Base-by-base conservation (phyloP, 2,113 vertebrate species). In the Dromaius novaehollandiae region DNA sequence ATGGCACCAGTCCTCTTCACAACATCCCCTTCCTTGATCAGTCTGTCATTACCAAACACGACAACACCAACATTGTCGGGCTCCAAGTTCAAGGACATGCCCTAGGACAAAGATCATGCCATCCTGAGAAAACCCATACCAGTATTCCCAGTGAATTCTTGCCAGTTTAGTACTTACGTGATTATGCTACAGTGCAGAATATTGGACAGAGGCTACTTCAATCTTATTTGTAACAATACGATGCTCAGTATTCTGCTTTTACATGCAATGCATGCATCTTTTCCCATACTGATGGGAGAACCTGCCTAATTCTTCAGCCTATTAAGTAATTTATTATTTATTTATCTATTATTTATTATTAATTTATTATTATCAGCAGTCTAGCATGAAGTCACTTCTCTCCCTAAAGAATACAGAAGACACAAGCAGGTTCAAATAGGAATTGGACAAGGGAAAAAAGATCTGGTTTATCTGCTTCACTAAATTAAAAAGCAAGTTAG, bases 1-100 rank as follows among this genome's bases (percentile, higher is more conserved):
- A 99, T 99, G 81, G 99, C 99, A 5, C 99, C 99, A 2, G 99
- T 99, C 44, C 99, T 98, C 98, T 99, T 99, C 94, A 99, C 99
- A 11, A 99, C 98, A 93, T 99, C 99, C 2, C 99, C 99, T 95
- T 99, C 99, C 90, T 99, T 99, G 97, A 99, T 99, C 91, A 99
- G 98, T 85, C 99, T 99, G 98, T 99, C 99, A 0, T 99, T 99
- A 97, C 99, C 99, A 48, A 99, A 99, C 95, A 99, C 99, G n/a
- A 99, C 99, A 96, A 99, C 99, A 98, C 99, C 99, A 95, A 99
- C 99, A 1, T 99, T 99, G 98, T 99, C 99, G 0, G 99, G 99
- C 98, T 99, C 99, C 99, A 99, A 99, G 97, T 99, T 99, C 98
- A 99, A 98, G 98, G 99, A 99, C 99, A 99, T 99, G 24, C 99